phyloP scores from a whole-genome alignment of 2,113 vertebrate species.

The Accipiter cooperii region DNA sequence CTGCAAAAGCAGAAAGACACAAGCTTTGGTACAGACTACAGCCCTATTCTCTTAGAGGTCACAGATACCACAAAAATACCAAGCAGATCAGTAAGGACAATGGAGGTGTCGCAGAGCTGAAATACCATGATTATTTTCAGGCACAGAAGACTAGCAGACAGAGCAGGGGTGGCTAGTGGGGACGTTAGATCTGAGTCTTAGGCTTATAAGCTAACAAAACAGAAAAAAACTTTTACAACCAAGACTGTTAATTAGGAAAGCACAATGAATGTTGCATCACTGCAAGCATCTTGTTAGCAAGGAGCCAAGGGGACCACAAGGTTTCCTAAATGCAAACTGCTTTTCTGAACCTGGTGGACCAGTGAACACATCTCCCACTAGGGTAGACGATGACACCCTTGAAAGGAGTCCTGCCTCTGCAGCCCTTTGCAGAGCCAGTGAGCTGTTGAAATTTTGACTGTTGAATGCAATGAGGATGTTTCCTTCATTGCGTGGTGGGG shows the following conservation, averaged over 20 bases:
- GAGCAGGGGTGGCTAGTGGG: not conserved
- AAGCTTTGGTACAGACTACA: not conserved
- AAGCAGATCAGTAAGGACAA: not conserved
- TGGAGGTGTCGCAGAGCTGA: not conserved
- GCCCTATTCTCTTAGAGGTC: not conserved
- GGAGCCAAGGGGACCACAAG: not conserved
- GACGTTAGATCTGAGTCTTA: not conserved
- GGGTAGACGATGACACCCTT: not conserved
- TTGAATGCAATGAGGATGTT: not conserved
- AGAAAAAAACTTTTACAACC: not conserved
- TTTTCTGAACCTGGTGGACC: not conserved
- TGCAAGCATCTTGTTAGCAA: not conserved
- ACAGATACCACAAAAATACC: not conserved
- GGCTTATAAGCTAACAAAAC: not conserved
- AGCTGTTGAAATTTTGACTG: not conserved
- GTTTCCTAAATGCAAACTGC: not conserved
- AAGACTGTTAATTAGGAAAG: not conserved
- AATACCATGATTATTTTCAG: not conserved
- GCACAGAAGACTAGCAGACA: not conserved
- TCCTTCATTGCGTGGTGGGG: not conserved
- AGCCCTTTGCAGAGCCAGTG: not conserved
- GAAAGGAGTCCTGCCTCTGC: not conserved
- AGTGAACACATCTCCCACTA: not conserved
- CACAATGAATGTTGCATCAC: not conserved
- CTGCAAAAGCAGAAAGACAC: not conserved